Percentiles rank a stretch among this genome's conserved stretches.
phyloP scores from a whole-genome alignment of 2,113 vertebrate genomes.

The Colius striatus region DNA sequence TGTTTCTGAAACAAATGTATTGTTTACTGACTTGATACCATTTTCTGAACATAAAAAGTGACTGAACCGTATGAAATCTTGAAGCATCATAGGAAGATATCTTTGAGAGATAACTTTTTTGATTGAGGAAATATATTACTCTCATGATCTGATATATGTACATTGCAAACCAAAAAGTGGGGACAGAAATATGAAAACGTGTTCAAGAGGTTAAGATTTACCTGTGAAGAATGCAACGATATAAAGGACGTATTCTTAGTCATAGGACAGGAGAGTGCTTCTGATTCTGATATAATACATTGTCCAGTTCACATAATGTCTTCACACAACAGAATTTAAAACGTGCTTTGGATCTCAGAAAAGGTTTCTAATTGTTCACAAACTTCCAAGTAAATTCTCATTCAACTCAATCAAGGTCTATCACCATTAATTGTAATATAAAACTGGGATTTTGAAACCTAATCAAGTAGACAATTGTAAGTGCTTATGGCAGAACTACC shows the following conservation, averaged over 20 bases:
- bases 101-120: not conserved
- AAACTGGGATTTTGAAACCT: not conserved
- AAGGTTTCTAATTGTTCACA: not conserved
- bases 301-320: not conserved
- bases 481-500: not conserved
- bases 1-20: not conserved
- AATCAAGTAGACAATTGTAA: not conserved
- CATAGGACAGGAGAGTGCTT: not conserved
- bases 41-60: not conserved
- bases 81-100: not conserved
- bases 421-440: not conserved
- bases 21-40: fast-evolving
- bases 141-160: not conserved
- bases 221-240: not conserved
- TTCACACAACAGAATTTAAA: not conserved
- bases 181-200: not conserved
- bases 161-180: not conserved
- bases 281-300: fast-evolving
- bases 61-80: not conserved
- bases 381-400: not conserved
- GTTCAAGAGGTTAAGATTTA: not conserved
- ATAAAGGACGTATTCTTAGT: not conserved
- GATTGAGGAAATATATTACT: not conserved
- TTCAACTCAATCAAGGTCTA: not conserved
- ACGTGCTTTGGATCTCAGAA: not conserved